Evolutionary conservation across 1,140 invertebrate genomes (phyloP).

Genomic region (Procambarus virginalis): DNA sequence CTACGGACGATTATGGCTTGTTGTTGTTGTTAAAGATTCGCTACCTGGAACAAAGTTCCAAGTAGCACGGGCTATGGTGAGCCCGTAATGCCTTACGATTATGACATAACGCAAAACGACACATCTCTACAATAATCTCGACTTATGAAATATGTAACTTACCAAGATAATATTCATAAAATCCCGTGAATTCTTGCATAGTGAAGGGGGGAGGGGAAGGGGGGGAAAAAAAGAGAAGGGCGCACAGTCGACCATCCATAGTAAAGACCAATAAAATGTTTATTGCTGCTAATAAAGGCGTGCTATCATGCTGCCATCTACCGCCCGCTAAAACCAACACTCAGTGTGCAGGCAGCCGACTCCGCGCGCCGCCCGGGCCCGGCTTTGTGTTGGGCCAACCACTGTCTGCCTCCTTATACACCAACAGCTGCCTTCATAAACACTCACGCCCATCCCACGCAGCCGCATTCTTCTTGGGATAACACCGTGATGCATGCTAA

Average conservation of each 20-base stretch:
- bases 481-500: neutral
- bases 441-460: neutral
- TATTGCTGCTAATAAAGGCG: slow-evolving; percentile 62
- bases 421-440: slow-evolving; percentile 1
- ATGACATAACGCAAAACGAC: too few relatives aligned
- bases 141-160: too few relatives aligned
- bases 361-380: neutral
- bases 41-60: too few relatives aligned
- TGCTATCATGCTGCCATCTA: slow-evolving; percentile 61
- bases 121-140: too few relatives aligned
- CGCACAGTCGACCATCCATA: neutral
- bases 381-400: neutral
- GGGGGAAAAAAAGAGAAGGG: too few relatives aligned
- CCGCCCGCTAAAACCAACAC: slow-evolving; percentile 64
- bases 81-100: too few relatives aligned
- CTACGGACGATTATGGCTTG: too few relatives aligned
- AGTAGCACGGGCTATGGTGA: too few relatives aligned
- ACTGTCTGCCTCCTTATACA: neutral
- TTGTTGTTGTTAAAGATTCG: too few relatives aligned
- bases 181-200: slow-evolving; percentile 5
- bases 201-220: too few relatives aligned
- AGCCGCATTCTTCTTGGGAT: neutral
- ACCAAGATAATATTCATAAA: neutral
- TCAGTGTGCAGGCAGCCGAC: slow-evolving; percentile 39
- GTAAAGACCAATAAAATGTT: slow-evolving; percentile 58